Conservation (phyloP, 2,888 invertebrate genomes). For the Dicroscelio sp. region DNA sequence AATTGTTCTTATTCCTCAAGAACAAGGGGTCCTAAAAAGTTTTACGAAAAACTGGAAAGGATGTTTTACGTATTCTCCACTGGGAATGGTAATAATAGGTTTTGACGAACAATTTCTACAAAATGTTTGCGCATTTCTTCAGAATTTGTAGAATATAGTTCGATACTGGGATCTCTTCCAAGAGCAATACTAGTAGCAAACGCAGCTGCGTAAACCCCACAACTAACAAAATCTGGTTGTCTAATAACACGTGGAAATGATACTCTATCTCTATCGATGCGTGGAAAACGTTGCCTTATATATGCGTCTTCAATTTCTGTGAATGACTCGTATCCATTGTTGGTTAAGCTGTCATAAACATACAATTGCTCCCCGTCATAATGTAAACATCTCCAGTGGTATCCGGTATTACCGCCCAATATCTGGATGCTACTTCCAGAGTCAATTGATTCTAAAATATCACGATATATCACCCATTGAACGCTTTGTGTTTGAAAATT, state of each 20-base stretch:
- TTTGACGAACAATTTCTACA: not conserved
- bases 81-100: not conserved
- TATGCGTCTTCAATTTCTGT: not conserved
- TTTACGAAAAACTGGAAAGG: too few relatives aligned
- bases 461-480: not conserved
- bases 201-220: slow-evolving; percentile 50
- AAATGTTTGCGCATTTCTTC: not conserved
- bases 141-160: not conserved
- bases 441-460: not conserved
- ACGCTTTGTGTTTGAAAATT: not conserved
- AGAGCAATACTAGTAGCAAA: slow-evolving; percentile 11
- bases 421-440: not conserved
- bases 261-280: not conserved
- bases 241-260: slow-evolving; percentile 5
- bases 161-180: not conserved
- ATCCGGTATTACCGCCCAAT: not conserved
- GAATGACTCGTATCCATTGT: not conserved
- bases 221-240: slow-evolving; percentile 70
- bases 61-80: too few relatives aligned
- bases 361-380: not conserved
- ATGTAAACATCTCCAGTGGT: not conserved
- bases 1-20: too few relatives aligned
- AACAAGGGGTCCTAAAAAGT: too few relatives aligned
- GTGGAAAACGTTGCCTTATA: not conserved
- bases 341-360: not conserved